A percentile compares a stretch with the other conserved stretches of the same genome.
Conservation (phyloP, 2,888 invertebrate species). For the Drosophila rellima region DNA sequence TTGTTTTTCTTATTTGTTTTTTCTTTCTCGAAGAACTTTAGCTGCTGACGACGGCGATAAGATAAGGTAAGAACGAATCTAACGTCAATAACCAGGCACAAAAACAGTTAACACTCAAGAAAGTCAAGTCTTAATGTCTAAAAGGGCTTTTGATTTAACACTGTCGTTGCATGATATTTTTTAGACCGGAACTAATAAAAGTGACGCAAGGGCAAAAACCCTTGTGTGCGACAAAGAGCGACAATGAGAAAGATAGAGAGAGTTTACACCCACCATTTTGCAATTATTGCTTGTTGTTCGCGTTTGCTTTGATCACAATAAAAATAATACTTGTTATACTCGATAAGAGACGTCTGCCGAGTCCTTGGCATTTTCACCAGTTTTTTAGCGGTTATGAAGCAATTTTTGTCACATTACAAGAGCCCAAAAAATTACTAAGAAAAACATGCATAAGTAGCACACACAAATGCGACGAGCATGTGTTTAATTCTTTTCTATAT, state of each 20-base stretch:
- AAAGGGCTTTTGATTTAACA: not conserved
- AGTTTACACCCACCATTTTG: slow-evolving; percentile 58
- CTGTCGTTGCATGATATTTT: slow-evolving; percentile 16
- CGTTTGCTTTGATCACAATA: slow-evolving; percentile 35
- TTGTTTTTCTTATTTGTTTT: slow-evolving; percentile 25
- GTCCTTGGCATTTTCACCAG: slow-evolving; percentile 38
- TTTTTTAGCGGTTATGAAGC: slow-evolving; percentile 4
- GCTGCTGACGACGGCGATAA: slow-evolving; percentile 53
- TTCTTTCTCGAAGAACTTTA: slow-evolving; percentile 43
- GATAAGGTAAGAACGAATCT: too few species aligned
- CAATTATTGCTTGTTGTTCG: slow-evolving; percentile 24
- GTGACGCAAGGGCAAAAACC: slow-evolving; percentile 21
- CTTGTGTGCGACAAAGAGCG: slow-evolving; percentile 10
- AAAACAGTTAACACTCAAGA: slow-evolving; percentile 2
- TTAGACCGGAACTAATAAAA: slow-evolving; percentile 46
- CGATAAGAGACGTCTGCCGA: slow-evolving; percentile 19
- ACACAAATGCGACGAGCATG: slow-evolving; percentile 10
- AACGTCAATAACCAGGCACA: slow-evolving; percentile 28
- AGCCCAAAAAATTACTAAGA: slow-evolving; percentile 10
- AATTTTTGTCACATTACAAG: slow-evolving; percentile 43
- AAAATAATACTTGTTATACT: slow-evolving; percentile 7
- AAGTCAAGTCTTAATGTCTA: not conserved
- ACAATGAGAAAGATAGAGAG: slow-evolving; percentile 5
- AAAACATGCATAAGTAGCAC: slow-evolving; percentile 46
- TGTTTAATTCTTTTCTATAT: not conserved